These are phyloP conservation scores for Tenthredo mesomela DNA, from an alignment of 2,888 invertebrate genomes.

Conservation along the genomic window DNA sequence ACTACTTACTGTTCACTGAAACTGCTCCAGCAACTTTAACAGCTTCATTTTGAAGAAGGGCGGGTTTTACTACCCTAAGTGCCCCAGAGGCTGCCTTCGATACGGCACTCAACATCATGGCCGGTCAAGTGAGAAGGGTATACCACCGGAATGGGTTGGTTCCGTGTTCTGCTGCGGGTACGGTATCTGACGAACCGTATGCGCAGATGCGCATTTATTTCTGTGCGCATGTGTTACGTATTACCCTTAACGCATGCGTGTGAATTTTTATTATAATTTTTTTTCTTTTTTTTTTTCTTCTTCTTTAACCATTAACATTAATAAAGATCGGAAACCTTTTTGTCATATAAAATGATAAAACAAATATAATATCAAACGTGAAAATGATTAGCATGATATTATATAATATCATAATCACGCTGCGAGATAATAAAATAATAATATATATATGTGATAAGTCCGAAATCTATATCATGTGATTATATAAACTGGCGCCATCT, in stretches of 20 bases:
- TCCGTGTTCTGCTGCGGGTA: slow-evolving; percentile 51
- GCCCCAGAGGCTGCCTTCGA: slow-evolving; percentile 81
- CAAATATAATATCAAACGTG: not conserved
- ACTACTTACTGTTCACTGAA: slow-evolving; percentile 81
- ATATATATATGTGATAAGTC: too few relatives aligned
- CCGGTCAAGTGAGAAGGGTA: slow-evolving; percentile 72
- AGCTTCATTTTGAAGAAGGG: slow-evolving; percentile 79
- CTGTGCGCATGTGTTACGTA: slow-evolving; percentile 48
- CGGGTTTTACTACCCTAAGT: slow-evolving; percentile 80
- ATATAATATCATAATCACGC: too few relatives aligned
- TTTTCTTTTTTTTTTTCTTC: not conserved
- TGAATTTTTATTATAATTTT: not conserved
- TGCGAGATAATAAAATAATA: too few relatives aligned
- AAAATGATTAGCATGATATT: too few relatives aligned
- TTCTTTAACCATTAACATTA: not conserved
- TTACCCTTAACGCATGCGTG: slow-evolving; percentile 26
- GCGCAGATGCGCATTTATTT: slow-evolving; percentile 46
- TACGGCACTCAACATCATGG: slow-evolving; percentile 82
- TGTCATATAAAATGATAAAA: not conserved
- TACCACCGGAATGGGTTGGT: slow-evolving; percentile 63
- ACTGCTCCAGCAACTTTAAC: slow-evolving; percentile 79
- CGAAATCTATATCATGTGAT: not conserved
- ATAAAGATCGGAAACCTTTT: not conserved
- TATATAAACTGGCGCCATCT: not conserved
- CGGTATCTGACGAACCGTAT: not conserved